Evolutionary conservation across 2,113 vertebrate genomes (phyloP).

Genomic region (Festucalex cinctus): DNA sequence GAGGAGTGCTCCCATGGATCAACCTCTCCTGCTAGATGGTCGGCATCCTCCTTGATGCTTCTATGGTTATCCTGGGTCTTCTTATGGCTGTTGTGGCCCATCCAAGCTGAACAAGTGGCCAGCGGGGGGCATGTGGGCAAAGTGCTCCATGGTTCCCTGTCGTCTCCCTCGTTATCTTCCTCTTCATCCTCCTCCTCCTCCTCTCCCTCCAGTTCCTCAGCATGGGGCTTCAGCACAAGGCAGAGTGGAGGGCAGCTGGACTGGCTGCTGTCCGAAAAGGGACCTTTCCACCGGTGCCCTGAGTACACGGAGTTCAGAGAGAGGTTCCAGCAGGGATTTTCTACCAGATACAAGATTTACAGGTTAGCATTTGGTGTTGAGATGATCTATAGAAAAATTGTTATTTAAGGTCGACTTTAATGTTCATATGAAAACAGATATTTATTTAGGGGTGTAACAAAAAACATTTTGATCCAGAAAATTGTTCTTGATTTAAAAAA

Average conservation of each 20-base stretch:
- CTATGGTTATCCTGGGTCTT: conserved; percentile 65
- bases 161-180: conserved; percentile 39
- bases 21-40: conserved; percentile 66
- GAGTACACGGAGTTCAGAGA: conserved; percentile 95
- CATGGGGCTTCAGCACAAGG: conserved; percentile 63
- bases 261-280: conserved; percentile 94
- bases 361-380: conserved; percentile 71
- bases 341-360: conserved; percentile 98
- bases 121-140: conserved; percentile 46
- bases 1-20: conserved; percentile 77
- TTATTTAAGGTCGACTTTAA: too few species aligned
- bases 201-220: conserved; percentile 41
- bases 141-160: conserved; percentile 38
- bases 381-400: too few species aligned
- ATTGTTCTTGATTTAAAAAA: too few species aligned
- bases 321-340: conserved; percentile 92
- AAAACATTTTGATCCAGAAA: too few species aligned
- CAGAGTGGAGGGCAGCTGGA: conserved; percentile 79
- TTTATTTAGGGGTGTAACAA: too few species aligned
- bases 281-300: conserved; percentile 91
- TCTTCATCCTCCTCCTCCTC: conserved; percentile 43
- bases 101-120: conserved; percentile 76
- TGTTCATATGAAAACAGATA: too few species aligned
- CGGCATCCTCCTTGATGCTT: conserved; percentile 61
- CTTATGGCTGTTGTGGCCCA: conserved; percentile 76